A percentile compares a stretch with the other conserved stretches of the same genome.
phyloP scores from a whole-genome alignment of 2,797 vertebrate species.

The Mycteria americana region DNA sequence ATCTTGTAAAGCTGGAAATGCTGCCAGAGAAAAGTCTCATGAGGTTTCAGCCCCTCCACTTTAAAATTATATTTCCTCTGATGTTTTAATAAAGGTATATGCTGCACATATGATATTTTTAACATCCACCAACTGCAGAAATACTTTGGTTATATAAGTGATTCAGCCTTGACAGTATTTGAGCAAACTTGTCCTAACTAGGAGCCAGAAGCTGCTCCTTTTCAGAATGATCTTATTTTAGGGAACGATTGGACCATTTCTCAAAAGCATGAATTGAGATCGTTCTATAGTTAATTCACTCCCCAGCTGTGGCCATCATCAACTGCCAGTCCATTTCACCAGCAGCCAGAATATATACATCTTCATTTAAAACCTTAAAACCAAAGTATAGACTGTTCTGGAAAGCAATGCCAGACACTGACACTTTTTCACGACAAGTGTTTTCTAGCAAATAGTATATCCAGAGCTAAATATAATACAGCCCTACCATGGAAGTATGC shows the following conservation, averaged over 20 bases:
- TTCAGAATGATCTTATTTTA: slow-evolving; percentile 38
- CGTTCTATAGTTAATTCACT: slow-evolving; percentile 60
- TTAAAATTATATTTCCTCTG: slow-evolving; percentile 2
- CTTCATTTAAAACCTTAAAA: slow-evolving; percentile 49
- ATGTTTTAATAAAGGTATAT: not conserved
- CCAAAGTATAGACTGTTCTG: not conserved
- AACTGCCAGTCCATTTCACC: slow-evolving; percentile 1
- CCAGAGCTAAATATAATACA: not conserved
- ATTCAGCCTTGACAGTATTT: not conserved
- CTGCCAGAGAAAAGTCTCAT: not conserved
- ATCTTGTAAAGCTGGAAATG: not conserved
- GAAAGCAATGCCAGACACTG: not conserved
- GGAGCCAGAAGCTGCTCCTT: slow-evolving; percentile 52
- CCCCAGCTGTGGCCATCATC: slow-evolving; percentile 25
- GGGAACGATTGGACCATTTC: slow-evolving; percentile 25
- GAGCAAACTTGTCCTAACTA: not conserved
- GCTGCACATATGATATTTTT: not conserved
- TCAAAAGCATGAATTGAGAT: slow-evolving; percentile 39
- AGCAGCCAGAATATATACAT: slow-evolving; percentile 31
- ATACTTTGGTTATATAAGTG: not conserved
- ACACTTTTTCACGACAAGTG: not conserved
- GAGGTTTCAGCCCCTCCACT: not conserved
- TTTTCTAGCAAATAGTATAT: slow-evolving; percentile 44
- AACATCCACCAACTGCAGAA: slow-evolving; percentile 17
- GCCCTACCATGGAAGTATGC: not conserved